A percentile compares a stretch with the other conserved stretches of the same genome.
phyloP scores from a whole-genome alignment of 2,113 vertebrate genomes.

The Copsychus sechellarum region DNA sequence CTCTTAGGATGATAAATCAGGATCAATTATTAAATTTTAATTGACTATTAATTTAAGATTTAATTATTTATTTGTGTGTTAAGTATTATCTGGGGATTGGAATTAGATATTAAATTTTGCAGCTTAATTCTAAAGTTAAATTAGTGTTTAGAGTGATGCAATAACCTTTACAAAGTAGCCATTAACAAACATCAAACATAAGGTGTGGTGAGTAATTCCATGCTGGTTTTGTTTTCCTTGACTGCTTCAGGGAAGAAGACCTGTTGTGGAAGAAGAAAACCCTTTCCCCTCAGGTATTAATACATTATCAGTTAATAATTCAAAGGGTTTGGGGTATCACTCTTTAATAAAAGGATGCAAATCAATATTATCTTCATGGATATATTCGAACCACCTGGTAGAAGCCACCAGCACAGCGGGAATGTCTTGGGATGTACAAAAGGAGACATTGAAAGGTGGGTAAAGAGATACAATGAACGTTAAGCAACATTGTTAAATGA shows the following conservation, averaged over 20 bases:
- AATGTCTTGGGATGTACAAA: neutral
- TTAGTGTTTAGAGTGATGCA: neutral
- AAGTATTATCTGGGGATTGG: neutral
- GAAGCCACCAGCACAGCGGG: neutral
- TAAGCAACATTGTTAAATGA: neutral
- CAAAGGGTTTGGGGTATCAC: neutral
- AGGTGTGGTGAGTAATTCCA: neutral
- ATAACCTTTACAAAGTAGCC: neutral
- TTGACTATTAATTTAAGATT: neutral
- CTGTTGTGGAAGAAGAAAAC: neutral
- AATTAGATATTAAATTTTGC: neutral
- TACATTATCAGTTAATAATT: neutral
- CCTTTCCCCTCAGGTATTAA: neutral
- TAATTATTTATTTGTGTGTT: neutral
- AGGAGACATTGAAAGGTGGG: neutral
- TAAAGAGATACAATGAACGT: neutral
- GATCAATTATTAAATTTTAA: neutral
- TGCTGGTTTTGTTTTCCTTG: neutral
- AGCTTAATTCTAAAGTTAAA: neutral
- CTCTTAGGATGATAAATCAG: neutral
- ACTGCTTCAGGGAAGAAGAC: neutral
- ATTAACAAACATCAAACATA: neutral
- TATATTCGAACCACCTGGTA: neutral
- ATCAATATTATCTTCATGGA: neutral
- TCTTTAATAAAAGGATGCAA: neutral